Evolutionary conservation across 2,888 invertebrate genomes (phyloP).

Genomic region (Synanthedon formicaeformis): DNA sequence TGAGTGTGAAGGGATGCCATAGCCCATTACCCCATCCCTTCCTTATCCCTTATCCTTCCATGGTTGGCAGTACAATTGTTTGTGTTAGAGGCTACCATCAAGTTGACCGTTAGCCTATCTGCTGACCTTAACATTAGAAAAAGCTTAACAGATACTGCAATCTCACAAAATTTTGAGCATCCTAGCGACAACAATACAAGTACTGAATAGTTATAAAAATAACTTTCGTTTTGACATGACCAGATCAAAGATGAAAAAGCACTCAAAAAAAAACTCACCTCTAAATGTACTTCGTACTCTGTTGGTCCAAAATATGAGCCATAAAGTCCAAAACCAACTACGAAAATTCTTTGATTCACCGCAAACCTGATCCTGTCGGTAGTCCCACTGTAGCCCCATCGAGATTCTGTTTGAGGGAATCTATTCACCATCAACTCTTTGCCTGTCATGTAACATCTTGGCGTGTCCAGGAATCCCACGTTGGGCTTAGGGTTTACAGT

Average conservation of each 20-base stretch:
- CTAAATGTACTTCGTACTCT: slow-evolving; percentile 81
- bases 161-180: too few species aligned
- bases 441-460: slow-evolving; percentile 82
- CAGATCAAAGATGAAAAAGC: background rate
- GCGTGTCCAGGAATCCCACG: slow-evolving; percentile 77
- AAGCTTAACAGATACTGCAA: too few species aligned
- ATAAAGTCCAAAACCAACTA: slow-evolving; percentile 87
- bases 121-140: too few species aligned
- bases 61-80: too few species aligned
- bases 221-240: background rate
- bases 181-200: too few species aligned
- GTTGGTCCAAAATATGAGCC: slow-evolving; percentile 84
- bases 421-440: slow-evolving; percentile 79
- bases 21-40: too few species aligned
- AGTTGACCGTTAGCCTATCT: too few species aligned
- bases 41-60: too few species aligned
- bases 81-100: too few species aligned
- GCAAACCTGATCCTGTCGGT: slow-evolving; percentile 85
- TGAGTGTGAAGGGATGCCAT: too few species aligned
- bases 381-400: slow-evolving; percentile 89
- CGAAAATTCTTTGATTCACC: slow-evolving; percentile 83
- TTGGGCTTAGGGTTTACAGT: slow-evolving; percentile 82
- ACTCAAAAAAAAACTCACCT: slow-evolving; percentile 29
- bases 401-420: slow-evolving; percentile 81
- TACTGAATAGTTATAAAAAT: too few species aligned